Conservation (phyloP, 2,797 vertebrate genomes). For the Melanotaenia pygmaea region DNA sequence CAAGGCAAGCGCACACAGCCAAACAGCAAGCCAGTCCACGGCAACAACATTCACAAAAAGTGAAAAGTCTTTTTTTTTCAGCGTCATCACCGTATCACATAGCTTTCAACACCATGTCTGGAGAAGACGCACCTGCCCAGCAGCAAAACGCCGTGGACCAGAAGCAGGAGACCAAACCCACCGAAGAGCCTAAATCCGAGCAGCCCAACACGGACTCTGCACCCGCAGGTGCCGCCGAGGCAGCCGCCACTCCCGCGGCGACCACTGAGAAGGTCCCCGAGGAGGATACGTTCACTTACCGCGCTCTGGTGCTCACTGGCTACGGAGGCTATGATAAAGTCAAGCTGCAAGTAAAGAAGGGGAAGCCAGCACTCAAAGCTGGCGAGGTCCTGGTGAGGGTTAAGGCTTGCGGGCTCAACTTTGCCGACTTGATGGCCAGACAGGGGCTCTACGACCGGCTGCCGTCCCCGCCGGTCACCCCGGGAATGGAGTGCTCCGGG, state of each 20-base stretch:
- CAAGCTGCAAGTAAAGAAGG: conserved; percentile 90
- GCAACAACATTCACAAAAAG: conserved; percentile 34
- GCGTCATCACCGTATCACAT: conserved; percentile 53
- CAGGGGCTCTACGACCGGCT: conserved; percentile 93
- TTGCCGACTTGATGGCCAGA: conserved; percentile 91
- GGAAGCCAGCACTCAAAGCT: conserved; percentile 83
- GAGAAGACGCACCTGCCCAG: conserved; percentile 87
- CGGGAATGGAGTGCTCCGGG: conserved; percentile 93
- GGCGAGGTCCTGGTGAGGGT: conserved; percentile 89
- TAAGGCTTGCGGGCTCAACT: conserved; percentile 93
- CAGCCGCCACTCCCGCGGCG: conserved; percentile 58
- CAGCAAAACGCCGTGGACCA: conserved; percentile 86
- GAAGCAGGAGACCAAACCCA: conserved; percentile 82
- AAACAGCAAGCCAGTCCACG: conserved; percentile 30
- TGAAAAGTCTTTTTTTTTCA: conserved; percentile 34
- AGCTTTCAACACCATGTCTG: conserved; percentile 80
- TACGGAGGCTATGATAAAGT: conserved; percentile 94
- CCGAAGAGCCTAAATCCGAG: conserved; percentile 83
- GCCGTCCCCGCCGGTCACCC: conserved; percentile 88
- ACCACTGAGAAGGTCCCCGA: conserved; percentile 78
- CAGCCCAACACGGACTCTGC: conserved; percentile 77
- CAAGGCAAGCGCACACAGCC: conserved; percentile 32
- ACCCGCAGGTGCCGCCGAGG: conserved; percentile 60
- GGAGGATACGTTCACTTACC: conserved; percentile 84
- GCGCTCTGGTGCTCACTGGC: conserved; percentile 84